A percentile compares a stretch with the other conserved stretches of the same genome.
These are phyloP conservation scores for Phrynocephalus guinanensis DNA, from an alignment of 2,797 vertebrate genomes.

Conservation along the genomic window DNA sequence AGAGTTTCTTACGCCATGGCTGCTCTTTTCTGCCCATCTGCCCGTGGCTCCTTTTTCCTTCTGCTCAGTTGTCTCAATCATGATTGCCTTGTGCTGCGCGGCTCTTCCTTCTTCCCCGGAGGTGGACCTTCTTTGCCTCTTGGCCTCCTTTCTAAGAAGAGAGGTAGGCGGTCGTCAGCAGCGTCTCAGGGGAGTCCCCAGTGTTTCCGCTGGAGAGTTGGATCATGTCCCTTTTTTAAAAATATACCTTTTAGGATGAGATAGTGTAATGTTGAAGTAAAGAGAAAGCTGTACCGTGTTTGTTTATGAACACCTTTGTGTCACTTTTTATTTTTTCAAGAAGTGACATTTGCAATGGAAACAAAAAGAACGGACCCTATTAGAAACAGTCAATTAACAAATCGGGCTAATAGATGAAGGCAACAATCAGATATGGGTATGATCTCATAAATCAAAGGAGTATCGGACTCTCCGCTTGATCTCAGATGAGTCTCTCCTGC, in stretches of 20 bases:
- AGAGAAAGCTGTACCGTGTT: background rate
- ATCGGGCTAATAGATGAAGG: no score
- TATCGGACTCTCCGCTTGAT: background rate
- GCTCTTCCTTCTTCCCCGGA: background rate
- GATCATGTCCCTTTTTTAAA: fast-evolving
- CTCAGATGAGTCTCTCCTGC: background rate
- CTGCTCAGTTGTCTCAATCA: fast-evolving
- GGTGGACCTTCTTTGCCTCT: background rate
- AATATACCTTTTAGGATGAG: fast-evolving
- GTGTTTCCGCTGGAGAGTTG: fast-evolving
- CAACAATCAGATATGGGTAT: background rate
- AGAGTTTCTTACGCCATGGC: background rate
- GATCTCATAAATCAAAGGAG: background rate
- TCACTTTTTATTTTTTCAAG: background rate
- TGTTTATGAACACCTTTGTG: no score
- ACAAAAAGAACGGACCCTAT: no score
- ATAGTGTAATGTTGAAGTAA: background rate
- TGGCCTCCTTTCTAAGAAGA: background rate
- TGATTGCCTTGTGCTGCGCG: fast-evolving
- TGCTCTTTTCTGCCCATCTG: background rate
- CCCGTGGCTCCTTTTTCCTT: background rate
- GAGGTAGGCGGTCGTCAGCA: fast-evolving
- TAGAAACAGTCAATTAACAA: no score
- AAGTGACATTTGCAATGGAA: background rate
- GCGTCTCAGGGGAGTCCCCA: background rate